Evolutionary conservation across 2,888 invertebrate species (phyloP).

Genomic region (Cylloceria caligata): DNA sequence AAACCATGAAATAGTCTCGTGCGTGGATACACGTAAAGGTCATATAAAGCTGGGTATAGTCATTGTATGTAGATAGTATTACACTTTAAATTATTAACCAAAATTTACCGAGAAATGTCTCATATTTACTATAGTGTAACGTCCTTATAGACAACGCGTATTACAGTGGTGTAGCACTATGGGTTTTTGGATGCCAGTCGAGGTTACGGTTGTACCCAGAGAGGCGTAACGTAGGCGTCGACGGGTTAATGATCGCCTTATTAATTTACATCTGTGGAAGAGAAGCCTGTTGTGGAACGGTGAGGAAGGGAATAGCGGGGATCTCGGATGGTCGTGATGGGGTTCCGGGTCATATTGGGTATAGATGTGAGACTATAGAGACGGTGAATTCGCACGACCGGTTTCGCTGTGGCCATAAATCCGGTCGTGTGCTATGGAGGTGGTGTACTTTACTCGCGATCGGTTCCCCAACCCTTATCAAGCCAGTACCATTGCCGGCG

Average conservation of each 20-base stretch:
- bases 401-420: constrained; percentile 65
- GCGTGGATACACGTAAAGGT: no score
- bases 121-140: neutral
- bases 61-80: no score
- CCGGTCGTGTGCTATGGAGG: constrained; percentile 48
- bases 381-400: constrained; percentile 58
- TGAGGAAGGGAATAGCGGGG: constrained; percentile 7
- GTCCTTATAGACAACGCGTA: neutral
- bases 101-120: no score
- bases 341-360: neutral
- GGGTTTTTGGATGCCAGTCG: neutral
- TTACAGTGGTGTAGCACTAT: constrained; percentile 21
- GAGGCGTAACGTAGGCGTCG: constrained; percentile 27
- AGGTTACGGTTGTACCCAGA: constrained; percentile 12
- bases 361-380: constrained; percentile 19
- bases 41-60: no score
- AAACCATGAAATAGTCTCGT: no score
- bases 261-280: constrained; percentile 45
- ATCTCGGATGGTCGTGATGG: constrained; percentile 40
- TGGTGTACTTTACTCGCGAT: constrained; percentile 47
- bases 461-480: constrained; percentile 78
- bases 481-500: constrained; percentile 55
- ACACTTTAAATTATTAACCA: no score
- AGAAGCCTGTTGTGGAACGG: constrained; percentile 3
- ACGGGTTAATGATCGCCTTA: constrained; percentile 50